Evolutionary conservation across 2,113 vertebrate genomes (phyloP).

Genomic region (Prietella phreatophila): DNA sequence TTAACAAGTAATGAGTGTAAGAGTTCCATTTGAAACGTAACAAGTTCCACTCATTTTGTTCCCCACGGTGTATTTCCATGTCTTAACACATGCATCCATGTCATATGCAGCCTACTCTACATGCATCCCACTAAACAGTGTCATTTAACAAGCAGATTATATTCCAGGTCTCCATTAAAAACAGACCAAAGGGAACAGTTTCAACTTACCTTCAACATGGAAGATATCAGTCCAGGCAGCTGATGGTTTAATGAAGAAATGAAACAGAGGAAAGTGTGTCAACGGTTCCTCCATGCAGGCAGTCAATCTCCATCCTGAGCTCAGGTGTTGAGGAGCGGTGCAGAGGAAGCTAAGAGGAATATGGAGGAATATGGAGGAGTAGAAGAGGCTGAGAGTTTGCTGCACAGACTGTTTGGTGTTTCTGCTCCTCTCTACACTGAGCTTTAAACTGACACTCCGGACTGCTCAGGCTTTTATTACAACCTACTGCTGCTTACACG

Average conservation of each 20-base stretch:
- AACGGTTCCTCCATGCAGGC: constrained; percentile 32
- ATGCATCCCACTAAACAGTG: background rate
- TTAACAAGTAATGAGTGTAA: background rate
- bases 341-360: background rate
- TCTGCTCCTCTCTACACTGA: background rate
- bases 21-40: background rate
- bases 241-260: constrained; percentile 21
- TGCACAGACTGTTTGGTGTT: background rate
- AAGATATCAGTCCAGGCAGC: constrained; percentile 41
- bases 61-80: background rate
- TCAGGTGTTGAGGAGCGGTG: background rate
- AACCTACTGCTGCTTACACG: background rate
- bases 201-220: constrained; percentile 53
- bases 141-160: background rate
- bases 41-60: background rate
- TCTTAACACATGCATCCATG: background rate
- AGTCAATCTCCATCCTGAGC: constrained; percentile 51
- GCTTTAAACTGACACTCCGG: background rate
- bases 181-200: background rate
- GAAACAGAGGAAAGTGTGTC: constrained; percentile 28
- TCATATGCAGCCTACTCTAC: background rate
- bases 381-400: background rate
- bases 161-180: background rate
- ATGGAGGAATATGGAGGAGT: background rate
- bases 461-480: constrained; percentile 2